Percentiles rank a stretch among this genome's conserved stretches.
Evolutionary conservation across 1,140 invertebrate species (phyloP).

Genomic region (Riptortus pedestris): DNA sequence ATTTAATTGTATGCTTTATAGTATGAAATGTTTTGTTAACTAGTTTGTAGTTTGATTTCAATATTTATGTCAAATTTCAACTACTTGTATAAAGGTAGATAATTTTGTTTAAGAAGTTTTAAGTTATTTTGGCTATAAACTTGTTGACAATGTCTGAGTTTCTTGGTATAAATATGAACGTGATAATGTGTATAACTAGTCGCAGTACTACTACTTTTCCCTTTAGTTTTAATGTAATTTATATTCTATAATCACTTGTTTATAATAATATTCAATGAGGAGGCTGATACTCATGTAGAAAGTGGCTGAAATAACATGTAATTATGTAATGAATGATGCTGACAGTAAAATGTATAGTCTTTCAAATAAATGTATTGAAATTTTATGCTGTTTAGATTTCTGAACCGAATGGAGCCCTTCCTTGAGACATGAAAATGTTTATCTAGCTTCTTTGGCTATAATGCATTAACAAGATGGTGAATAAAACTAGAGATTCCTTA

Average conservation of each 20-base stretch:
- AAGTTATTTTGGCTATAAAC: too few species aligned
- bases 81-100: not conserved
- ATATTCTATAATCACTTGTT: too few species aligned
- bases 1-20: not conserved
- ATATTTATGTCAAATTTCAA: not conserved
- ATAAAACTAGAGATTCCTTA: too few species aligned
- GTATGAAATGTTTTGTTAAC: not conserved
- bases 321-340: not conserved
- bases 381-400: too few species aligned
- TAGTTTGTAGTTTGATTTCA: not conserved
- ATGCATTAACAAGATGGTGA: too few species aligned
- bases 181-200: conserved; percentile 20
- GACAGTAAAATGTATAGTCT: not conserved
- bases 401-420: too few species aligned
- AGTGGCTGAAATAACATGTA: not conserved
- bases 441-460: too few species aligned
- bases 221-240: not conserved
- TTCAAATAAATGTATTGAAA: not conserved
- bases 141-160: not conserved
- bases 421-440: too few species aligned
- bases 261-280: too few species aligned
- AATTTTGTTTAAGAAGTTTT: conserved; percentile 3
- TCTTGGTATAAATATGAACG: not conserved
- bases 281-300: too few species aligned
- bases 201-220: not conserved